phyloP scores from a whole-genome alignment of 2,113 vertebrate genomes.

The Cichladusa arquata region DNA sequence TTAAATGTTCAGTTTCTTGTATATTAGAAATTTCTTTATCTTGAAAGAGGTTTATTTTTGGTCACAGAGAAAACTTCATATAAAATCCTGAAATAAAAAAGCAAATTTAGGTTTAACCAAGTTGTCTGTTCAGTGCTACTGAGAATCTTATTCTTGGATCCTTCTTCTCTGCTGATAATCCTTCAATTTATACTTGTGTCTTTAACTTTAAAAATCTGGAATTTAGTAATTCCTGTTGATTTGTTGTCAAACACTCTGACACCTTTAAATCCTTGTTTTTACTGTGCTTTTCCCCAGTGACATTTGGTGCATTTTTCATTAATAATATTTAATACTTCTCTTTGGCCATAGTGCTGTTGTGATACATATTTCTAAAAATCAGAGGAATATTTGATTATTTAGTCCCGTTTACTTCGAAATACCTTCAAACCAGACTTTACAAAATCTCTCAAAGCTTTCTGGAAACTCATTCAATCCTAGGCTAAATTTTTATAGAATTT shows the following conservation, averaged over 20 bases:
- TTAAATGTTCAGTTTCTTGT: not conserved
- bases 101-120: not conserved
- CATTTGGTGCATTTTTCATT: not conserved
- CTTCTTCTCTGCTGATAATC: not conserved
- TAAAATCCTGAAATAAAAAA: not conserved
- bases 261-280: not conserved
- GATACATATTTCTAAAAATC: not conserved
- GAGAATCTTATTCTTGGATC: accelerated
- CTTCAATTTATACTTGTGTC: not conserved
- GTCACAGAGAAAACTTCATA: not conserved
- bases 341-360: not conserved
- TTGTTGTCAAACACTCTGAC: not conserved
- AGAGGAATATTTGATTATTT: not conserved
- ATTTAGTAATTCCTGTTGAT: not conserved
- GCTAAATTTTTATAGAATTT: not conserved
- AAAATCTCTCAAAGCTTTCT: not conserved
- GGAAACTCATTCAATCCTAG: not conserved
- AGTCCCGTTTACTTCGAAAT: not conserved
- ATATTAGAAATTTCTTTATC: not conserved
- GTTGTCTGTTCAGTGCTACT: not conserved
- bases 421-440: not conserved
- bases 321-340: not conserved
- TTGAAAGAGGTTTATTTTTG: not conserved
- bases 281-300: not conserved
- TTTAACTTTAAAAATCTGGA: not conserved